Percentiles rank a stretch among this genome's conserved stretches.
Evolutionary conservation across 1,140 invertebrate genomes (phyloP).

Genomic region (Megathymus violae): DNA sequence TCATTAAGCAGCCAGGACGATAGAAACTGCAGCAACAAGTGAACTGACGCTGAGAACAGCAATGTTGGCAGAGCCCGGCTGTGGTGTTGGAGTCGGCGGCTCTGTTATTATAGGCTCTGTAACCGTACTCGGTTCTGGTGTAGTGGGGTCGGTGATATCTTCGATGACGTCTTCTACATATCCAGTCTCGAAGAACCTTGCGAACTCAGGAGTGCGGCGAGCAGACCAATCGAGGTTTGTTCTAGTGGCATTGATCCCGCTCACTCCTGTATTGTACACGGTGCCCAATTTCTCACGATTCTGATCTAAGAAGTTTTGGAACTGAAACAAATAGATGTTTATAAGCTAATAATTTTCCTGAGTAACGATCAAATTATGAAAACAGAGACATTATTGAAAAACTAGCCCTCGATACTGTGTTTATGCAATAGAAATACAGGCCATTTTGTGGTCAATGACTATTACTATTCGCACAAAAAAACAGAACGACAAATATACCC

Average conservation of each 20-base stretch:
- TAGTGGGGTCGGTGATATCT: conserved; percentile 29
- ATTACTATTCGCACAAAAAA: too few relatives aligned
- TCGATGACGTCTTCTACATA: conserved; percentile 59
- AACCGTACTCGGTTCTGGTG: neutral
- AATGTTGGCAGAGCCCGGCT: conserved; percentile 48
- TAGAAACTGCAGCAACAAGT: conserved; percentile 44
- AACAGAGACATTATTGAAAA: too few relatives aligned
- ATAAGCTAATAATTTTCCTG: conserved; percentile 3
- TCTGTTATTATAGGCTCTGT: neutral
- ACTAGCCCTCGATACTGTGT: too few relatives aligned
- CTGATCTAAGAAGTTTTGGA: conserved; percentile 55
- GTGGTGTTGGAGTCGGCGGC: conserved; percentile 19
- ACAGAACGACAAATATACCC: too few relatives aligned
- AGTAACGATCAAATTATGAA: too few relatives aligned
- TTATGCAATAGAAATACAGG: too few relatives aligned
- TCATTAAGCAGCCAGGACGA: conserved; percentile 46
- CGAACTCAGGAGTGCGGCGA: conserved; percentile 52
- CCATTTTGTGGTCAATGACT: too few relatives aligned
- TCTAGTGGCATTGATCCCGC: conserved; percentile 46
- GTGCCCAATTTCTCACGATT: conserved; percentile 48
- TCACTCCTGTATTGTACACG: conserved; percentile 51
- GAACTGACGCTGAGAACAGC: conserved; percentile 50
- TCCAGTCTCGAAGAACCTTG: conserved; percentile 57
- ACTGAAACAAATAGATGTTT: conserved; percentile 45
- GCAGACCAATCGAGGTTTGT: conserved; percentile 57